phyloP scores from a whole-genome alignment of 2,797 vertebrate genomes.

The Lates japonicus region DNA sequence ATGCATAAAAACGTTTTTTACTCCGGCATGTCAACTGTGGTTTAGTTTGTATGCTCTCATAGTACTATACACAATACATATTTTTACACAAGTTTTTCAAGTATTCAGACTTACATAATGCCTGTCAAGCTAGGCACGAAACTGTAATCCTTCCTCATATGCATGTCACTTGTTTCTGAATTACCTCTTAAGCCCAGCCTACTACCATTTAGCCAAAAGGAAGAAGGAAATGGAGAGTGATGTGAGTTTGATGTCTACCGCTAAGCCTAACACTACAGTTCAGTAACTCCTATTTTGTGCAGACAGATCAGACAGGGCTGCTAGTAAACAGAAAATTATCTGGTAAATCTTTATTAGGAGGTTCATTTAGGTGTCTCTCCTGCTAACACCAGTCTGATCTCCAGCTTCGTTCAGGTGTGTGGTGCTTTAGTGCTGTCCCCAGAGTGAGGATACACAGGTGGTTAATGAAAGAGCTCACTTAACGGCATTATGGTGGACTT shows the following conservation, averaged over 20 bases:
- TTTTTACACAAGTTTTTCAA: background rate
- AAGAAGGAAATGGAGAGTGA: background rate
- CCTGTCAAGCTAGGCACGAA: too few species aligned
- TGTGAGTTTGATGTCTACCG: background rate
- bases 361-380: background rate
- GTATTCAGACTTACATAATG: background rate
- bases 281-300: background rate
- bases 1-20: too few species aligned
- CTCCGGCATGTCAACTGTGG: background rate
- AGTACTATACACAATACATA: too few species aligned
- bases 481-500: conserved; percentile 36
- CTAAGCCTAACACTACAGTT: background rate
- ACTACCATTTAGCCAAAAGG: background rate
- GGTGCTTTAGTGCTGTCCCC: background rate
- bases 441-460: conserved; percentile 15
- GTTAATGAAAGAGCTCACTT: conserved; percentile 26
- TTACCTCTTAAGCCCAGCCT: background rate
- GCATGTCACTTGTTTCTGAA: background rate
- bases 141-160: background rate
- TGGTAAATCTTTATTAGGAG: background rate
- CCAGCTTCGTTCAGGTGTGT: background rate
- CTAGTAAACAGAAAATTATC: background rate
- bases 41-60: background rate
- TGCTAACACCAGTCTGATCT: background rate
- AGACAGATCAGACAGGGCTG: background rate